phyloP scores from a whole-genome alignment of 2,113 vertebrate genomes.

The Ceyx melanurus region DNA sequence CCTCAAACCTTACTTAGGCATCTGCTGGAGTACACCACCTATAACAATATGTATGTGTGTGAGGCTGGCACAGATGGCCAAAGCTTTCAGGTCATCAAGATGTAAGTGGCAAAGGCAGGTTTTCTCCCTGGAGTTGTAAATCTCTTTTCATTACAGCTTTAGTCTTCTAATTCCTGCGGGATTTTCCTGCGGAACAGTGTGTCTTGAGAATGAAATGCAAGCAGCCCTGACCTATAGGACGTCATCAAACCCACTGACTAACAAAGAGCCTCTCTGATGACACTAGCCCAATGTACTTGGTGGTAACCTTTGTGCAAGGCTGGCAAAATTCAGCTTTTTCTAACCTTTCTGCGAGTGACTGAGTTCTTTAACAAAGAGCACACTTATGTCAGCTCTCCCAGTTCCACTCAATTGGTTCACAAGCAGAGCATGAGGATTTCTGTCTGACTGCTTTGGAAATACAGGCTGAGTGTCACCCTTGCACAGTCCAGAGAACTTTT shows the following conservation, averaged over 20 bases:
- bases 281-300: not conserved
- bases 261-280: not conserved
- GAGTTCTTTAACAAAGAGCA: slow-evolving; percentile 2
- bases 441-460: not conserved
- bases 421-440: slow-evolving; percentile 23
- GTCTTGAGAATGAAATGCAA: not conserved
- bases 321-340: not conserved
- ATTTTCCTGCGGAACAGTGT: not conserved
- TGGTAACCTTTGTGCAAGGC: not conserved
- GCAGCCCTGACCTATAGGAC: not conserved
- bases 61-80: not conserved
- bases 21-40: not conserved
- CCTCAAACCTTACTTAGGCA: not conserved
- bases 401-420: slow-evolving; percentile 29
- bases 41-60: not conserved
- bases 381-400: slow-evolving; percentile 22
- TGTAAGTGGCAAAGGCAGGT: not conserved
- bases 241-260: not conserved
- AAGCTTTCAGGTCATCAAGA: not conserved
- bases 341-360: not conserved
- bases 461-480: not conserved
- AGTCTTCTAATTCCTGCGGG: not conserved
- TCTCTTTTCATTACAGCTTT: not conserved
- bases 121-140: not conserved
- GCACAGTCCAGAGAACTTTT: not conserved